Conservation (phyloP, 2,888 invertebrate species). For the Hypolimnas misippus region DNA sequence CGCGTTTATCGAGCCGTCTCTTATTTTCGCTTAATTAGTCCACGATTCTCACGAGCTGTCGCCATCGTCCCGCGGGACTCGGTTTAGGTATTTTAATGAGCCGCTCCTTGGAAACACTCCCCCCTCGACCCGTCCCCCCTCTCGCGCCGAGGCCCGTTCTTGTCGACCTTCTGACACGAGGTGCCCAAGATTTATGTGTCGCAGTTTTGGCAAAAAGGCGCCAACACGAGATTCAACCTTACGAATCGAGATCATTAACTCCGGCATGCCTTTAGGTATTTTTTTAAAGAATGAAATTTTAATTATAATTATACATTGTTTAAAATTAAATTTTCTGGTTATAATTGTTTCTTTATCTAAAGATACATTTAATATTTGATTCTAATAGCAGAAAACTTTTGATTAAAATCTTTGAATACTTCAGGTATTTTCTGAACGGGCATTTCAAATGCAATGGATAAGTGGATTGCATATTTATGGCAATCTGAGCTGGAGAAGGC, state of each 20-base stretch:
- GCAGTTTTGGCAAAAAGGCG: constrained; percentile 40
- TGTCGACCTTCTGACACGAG: constrained; percentile 32
- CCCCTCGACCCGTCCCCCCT: constrained; percentile 16
- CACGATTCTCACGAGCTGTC: constrained; percentile 64
- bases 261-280: not conserved
- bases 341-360: too few relatives aligned
- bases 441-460: too few relatives aligned
- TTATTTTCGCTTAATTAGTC: constrained; percentile 63
- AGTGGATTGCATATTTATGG: too few relatives aligned
- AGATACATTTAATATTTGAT: too few relatives aligned
- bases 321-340: too few relatives aligned
- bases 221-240: constrained; percentile 19
- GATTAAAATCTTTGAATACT: too few relatives aligned
- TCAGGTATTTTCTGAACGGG: too few relatives aligned
- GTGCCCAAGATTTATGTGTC: constrained; percentile 38
- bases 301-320: not conserved
- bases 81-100: constrained; percentile 77
- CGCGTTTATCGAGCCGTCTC: constrained; percentile 38
- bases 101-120: constrained; percentile 43
- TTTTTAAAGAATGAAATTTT: constrained; percentile 1
- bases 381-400: too few relatives aligned
- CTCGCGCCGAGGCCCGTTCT: constrained; percentile 10
- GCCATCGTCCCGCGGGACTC: constrained; percentile 50
- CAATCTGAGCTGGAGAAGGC: not conserved
- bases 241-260: constrained; percentile 12